Evolutionary conservation across 2,888 invertebrate genomes (phyloP), one percentile per base, ranked within the genome.

Genomic region (Eupithecia tripunctaria): DNA sequence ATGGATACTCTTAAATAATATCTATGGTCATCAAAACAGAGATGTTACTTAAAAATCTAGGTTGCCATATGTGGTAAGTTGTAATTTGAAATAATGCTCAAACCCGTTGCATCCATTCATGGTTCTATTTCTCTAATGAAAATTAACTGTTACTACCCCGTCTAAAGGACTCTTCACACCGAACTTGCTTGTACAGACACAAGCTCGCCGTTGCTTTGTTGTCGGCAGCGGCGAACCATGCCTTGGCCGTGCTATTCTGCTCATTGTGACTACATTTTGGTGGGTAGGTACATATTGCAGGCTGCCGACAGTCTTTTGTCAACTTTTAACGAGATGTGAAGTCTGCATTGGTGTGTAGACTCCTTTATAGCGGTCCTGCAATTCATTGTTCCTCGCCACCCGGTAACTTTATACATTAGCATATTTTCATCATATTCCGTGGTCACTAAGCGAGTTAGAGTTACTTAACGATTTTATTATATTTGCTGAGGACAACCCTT

Each of bases 361-460:
- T 25, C 25, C 56, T 25, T 56, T 56, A 59, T 4, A 43, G 69
- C 78, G 76, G 80, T 76, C 81, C 78, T 79, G 82, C 86, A 88
- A 88, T 89, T 89, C 86, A 88, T 88, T 90, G 87, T 85, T 87
- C 87, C 87, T 84, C 86, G 86, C 87, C 83, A 84, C 85, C 85
- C 80, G 79, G 82, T 84, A 88, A 88, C 84, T 89, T 87, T 77
- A 80, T 76, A 68, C 75, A 89, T 92, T 92, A 88, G 86, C 92
- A 92, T 92, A 91, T 89, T 91, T 91, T 89, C 88, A 85, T 88
- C 88, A 89, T 88, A 89, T 88, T 88, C 88, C 80, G 84, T 83
- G 86, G 86, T 86, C 85, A 86, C 87, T 88, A 89, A 89, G 82
- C 85, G 85, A 90, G 88, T 91, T 90, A 89, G 88, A 89, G 86